Evolutionary conservation across 2,888 invertebrate genomes (phyloP), one percentile per base, ranked within the genome.

Genomic region (Alloscopus bannaensis): DNA sequence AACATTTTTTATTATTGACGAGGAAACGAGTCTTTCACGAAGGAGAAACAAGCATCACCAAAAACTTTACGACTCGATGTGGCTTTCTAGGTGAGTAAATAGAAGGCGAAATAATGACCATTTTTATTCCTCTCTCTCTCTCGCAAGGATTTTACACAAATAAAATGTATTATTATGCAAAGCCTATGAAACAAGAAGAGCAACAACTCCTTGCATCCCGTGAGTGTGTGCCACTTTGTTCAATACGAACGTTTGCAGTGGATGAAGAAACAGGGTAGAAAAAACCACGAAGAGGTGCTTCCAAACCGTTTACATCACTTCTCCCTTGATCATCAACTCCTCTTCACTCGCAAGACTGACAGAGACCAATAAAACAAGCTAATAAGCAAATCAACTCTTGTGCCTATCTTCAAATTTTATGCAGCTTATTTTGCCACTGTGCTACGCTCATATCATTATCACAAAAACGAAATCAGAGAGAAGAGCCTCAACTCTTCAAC

Each of bases 311-410:
- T n/a, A n/a, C n/a, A n/a, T n/a, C n/a, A n/a, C n/a, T n/a, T n/a
- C n/a, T n/a, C n/a, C n/a, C n/a, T n/a, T n/a, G n/a, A n/a, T n/a
- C n/a, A n/a, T 69, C 36, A 50, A 60, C 47, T 42, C 79, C 36
- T 72, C 69, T 68, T 55, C 47, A 6, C 69, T 64, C 68, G 72
- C 68, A 71, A 72, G n/a, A n/a, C n/a, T n/a, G 64, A 59, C 52
- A 66, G 57, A 57, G 72, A 68, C 68, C 72, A 68, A 79, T 79
- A 79, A 79, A 79, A 79, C 79, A 79, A 79, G 79, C 79, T 79
- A 79, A 79, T 79, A 72, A 79, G 79, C 79, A 79, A 72, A 79
- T 79, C 79, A 79, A 79, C 79, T 72, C 66, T 79, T 79, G 70
- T 72, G 68, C 79, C 59, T 71, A 78, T 78, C 78, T 71, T 66